A percentile compares a stretch with the other conserved stretches of the same genome.
Conservation (phyloP, 2,888 invertebrate species). For the Agrotis ipsilon region DNA sequence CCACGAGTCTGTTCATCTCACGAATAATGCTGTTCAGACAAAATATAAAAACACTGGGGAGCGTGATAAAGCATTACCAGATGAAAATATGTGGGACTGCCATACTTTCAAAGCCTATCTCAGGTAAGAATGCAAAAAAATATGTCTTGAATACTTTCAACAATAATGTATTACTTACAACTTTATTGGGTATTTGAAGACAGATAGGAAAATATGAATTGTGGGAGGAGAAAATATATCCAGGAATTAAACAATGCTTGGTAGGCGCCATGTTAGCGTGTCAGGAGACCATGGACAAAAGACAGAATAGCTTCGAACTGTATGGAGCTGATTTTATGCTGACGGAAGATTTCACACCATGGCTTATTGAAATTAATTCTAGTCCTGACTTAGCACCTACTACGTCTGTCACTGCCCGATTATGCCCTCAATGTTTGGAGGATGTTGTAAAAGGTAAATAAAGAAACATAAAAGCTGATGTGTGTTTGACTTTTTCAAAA, state of each 20-base stretch:
- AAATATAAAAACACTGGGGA: conserved; percentile 94
- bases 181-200: conserved; percentile 82
- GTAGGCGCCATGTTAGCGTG: conserved; percentile 96
- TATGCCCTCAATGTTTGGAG: conserved; percentile 97
- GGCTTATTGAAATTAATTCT: conserved; percentile 98
- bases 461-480: background rate
- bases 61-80: conserved; percentile 94
- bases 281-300: conserved; percentile 96
- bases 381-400: conserved; percentile 98
- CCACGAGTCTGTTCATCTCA: conserved; percentile 97
- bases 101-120: conserved; percentile 94
- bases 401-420: conserved; percentile 96
- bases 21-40: conserved; percentile 98
- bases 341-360: conserved; percentile 96
- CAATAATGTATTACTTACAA: conserved; percentile 38
- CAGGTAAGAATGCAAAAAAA: conserved; percentile 83
- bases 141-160: conserved; percentile 38
- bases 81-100: conserved; percentile 99
- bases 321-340: conserved; percentile 99
- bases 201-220: conserved; percentile 94
- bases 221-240: conserved; percentile 96
- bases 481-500: conserved; percentile 5
- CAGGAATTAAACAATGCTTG: conserved; percentile 95
- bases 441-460: conserved; percentile 96
- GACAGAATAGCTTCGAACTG: conserved; percentile 96